Percentiles rank a stretch among this genome's conserved stretches.
Conservation (phyloP, 1,140 invertebrate genomes). For the Megalonaias nervosa region DNA sequence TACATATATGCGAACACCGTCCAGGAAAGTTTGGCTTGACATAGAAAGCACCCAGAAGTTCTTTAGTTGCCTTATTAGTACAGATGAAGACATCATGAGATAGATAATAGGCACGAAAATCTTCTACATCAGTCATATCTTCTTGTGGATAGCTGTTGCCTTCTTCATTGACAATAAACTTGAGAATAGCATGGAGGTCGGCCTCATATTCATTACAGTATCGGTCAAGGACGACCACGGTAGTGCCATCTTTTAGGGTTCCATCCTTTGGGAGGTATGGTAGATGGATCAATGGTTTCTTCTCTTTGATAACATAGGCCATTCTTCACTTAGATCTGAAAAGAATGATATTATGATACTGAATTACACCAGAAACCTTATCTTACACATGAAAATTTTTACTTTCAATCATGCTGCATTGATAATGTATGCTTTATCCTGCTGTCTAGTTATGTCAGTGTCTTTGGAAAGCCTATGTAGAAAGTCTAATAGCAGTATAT, state of each 20-base stretch:
- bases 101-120: slow-evolving; percentile 53
- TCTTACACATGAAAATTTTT: too few relatives aligned
- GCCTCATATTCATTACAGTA: slow-evolving; percentile 29
- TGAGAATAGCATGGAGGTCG: slow-evolving; percentile 42
- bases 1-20: slow-evolving; percentile 54
- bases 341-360: too few relatives aligned
- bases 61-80: slow-evolving; percentile 7
- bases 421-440: too few relatives aligned
- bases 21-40: slow-evolving; percentile 64
- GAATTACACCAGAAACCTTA: too few relatives aligned
- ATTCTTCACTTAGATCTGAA: not conserved
- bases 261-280: slow-evolving; percentile 25
- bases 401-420: too few relatives aligned
- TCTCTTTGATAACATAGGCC: slow-evolving; percentile 38
- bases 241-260: slow-evolving; percentile 20
- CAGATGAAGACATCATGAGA: slow-evolving; percentile 54
- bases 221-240: slow-evolving; percentile 15
- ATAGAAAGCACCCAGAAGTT: slow-evolving; percentile 53
- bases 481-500: too few relatives aligned
- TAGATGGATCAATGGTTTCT: slow-evolving; percentile 18
- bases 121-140: slow-evolving; percentile 32
- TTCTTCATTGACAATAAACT: slow-evolving; percentile 43
- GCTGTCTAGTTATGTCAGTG: too few relatives aligned
- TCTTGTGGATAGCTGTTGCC: slow-evolving; percentile 60
- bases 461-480: too few relatives aligned